Evolutionary conservation across 2,113 vertebrate species (phyloP), one percentile per base, ranked within the genome.

Genomic region (Caretta caretta): DNA sequence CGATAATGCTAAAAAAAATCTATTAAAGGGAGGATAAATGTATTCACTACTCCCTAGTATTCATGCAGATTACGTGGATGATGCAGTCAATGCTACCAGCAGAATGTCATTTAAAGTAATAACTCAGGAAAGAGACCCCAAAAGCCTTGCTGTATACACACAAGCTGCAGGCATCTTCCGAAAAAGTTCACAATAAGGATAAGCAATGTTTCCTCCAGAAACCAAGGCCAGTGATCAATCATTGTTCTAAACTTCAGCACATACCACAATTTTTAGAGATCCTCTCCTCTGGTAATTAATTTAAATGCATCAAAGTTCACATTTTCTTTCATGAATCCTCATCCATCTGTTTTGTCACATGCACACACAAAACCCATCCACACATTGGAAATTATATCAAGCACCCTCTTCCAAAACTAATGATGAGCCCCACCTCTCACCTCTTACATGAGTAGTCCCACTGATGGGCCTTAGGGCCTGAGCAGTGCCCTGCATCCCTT

Each of bases 281-380:
- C 1, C 59, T 91, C 57, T 94, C 81, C 83, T 92, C 46, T 92
- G 86, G 65, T 56, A 92, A 91, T 89, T 81, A 95, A 91, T 90
- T 94, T 56, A 87, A 35, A 83, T 38, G 11, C 2, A 62, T 42
- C 59, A 80, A 86, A 69, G 49, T 80, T 94, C 93, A 62, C 5
- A 11, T 93, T 87, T 92, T 46, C 2, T 87, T 95, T 96, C 83
- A 84, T 80, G n/a, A 29, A n/a, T 82, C 81, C 46, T 46, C 84
- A 25, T n/a, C 69, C 81, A 57, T 54, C n/a, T 54, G 0, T 81
- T 91, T 81, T 9, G 53, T 46, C 42, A 54, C 31, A 42, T 80
- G 27, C 46, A 84, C 31, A 86, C 62, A 31, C 91, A 93, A 83
- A 93, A 42, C 83, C 65, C 35, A 92, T 42, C 22, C n/a, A 72